Evolutionary conservation across 2,113 vertebrate genomes (phyloP).

Genomic region (Spizaetus ornatus): DNA sequence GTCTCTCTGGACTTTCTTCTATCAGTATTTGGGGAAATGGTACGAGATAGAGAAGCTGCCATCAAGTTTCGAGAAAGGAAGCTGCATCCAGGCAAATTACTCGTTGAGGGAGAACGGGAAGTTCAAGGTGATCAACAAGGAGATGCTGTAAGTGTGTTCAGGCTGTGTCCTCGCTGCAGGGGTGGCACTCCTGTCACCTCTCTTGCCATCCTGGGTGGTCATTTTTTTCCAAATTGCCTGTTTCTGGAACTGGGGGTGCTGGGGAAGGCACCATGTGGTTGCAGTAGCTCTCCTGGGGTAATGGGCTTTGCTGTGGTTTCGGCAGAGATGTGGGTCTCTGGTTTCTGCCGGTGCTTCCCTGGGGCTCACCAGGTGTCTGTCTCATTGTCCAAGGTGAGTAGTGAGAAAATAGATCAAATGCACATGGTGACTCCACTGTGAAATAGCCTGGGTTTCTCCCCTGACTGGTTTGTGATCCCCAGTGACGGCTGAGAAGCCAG

Average conservation of each 20-base stretch:
- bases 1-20: neutral
- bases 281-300: neutral
- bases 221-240: neutral
- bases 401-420: neutral
- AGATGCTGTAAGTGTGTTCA: constrained; percentile 60
- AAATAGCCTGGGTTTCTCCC: neutral
- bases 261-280: neutral
- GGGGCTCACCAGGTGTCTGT: neutral
- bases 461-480: neutral
- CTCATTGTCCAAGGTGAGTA: neutral
- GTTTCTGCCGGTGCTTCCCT: neutral
- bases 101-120: constrained; percentile 73
- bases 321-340: neutral
- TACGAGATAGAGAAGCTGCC: constrained; percentile 83
- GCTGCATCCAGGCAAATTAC: constrained; percentile 80
- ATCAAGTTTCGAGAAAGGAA: constrained; percentile 75
- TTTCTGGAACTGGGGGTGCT: neutral
- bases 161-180: neutral
- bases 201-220: neutral
- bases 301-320: neutral
- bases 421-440: neutral
- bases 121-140: constrained; percentile 79
- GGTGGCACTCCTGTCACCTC: neutral
- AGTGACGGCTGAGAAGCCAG: neutral
- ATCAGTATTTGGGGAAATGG: constrained; percentile 85